Conservation (phyloP, 2,113 vertebrate species). For the Sphyrna mokarran region DNA sequence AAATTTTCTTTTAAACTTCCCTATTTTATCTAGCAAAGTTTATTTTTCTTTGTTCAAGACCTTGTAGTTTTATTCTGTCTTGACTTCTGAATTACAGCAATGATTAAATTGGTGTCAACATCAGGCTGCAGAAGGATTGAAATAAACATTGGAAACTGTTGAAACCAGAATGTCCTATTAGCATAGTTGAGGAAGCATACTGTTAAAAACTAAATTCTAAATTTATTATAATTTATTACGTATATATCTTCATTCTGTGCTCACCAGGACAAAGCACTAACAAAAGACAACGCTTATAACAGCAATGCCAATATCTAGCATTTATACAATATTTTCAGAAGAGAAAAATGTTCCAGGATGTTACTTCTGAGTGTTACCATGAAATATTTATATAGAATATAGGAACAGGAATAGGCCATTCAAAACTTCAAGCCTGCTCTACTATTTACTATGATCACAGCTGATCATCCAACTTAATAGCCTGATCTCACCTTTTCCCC, state of each 20-base stretch:
- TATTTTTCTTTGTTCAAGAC: too few species aligned
- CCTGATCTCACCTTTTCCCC: too few species aligned
- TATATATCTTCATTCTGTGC: not conserved
- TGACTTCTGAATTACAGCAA: not conserved
- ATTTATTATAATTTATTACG: not conserved
- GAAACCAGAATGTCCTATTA: not conserved
- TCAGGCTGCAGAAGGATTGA: not conserved
- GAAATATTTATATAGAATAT: not conserved
- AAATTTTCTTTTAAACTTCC: too few species aligned
- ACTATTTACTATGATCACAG: too few species aligned
- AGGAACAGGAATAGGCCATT: too few species aligned
- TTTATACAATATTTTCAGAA: not conserved
- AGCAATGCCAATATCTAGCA: not conserved
- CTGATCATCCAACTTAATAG: too few species aligned
- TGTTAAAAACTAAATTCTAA: not conserved
- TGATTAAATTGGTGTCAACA: not conserved
- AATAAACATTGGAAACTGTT: not conserved
- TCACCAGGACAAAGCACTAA: not conserved
- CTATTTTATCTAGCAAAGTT: too few species aligned
- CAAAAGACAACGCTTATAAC: not conserved
- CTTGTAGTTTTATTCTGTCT: too few species aligned
- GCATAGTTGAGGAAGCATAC: not conserved
- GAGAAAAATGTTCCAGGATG: not conserved
- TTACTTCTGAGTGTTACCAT: not conserved
- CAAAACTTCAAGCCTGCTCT: too few species aligned